Conservation (phyloP, 2,113 vertebrate species). For the Arothron firmamentum region DNA sequence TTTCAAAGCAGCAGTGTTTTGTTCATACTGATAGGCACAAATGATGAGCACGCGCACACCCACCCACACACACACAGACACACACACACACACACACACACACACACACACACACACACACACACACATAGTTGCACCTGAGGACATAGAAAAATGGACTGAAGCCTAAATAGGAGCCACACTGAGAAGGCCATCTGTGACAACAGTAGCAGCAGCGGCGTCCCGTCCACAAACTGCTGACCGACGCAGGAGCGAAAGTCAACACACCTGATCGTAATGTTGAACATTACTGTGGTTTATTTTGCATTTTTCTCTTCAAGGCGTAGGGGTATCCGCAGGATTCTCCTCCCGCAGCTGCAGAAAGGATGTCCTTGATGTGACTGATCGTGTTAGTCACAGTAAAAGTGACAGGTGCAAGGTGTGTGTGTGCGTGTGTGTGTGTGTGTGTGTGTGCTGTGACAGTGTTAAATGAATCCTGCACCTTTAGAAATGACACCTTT, state of each 20-base stretch:
- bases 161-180: constrained; percentile 23
- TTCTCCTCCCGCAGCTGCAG: constrained; percentile 33
- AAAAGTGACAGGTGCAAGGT: constrained; percentile 2
- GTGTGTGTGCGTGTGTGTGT: constrained; percentile 14
- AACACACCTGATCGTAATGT: constrained; percentile 44
- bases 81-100: constrained; percentile 9
- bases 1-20: constrained; percentile 40
- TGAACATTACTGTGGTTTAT: constrained; percentile 51
- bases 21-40: constrained; percentile 45
- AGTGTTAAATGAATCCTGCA: constrained; percentile 19
- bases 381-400: constrained; percentile 30
- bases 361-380: constrained; percentile 32
- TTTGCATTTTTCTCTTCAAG: constrained; percentile 48
- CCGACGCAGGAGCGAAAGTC: constrained; percentile 17
- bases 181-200: constrained; percentile 50
- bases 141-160: constrained; percentile 13
- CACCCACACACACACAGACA: background rate
- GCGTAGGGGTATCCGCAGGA: constrained; percentile 37
- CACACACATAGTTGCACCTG: constrained; percentile 11
- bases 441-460: background rate
- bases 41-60: no score
- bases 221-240: constrained; percentile 41
- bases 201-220: constrained; percentile 36
- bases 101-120: constrained; percentile 16
- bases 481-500: constrained; percentile 53